Base-by-base conservation (phyloP, 2,113 vertebrate genomes). In the Lepidiolamprologus cunningtoni region DNA sequence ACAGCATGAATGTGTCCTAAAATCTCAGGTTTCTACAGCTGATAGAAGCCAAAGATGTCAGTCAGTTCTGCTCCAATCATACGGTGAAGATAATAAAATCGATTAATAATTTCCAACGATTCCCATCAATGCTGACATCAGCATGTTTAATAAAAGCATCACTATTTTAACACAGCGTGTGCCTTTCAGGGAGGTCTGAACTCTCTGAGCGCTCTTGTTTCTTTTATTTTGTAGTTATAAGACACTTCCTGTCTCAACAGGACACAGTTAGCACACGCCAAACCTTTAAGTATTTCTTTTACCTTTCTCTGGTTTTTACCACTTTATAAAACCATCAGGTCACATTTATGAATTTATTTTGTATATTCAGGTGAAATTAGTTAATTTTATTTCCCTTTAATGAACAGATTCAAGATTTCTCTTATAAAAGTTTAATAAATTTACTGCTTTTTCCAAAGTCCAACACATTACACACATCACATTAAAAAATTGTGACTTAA, bases 401-500 rank as follows among this genome's bases (percentile, higher is more conserved):
- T 42, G 3, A 5, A 42, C 35, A 35, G 31, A 37, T 17, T 47
- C 37, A 28, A 26, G n/a, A 73, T 73, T 45, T 45, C 21, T 73
- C 12, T 45, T 7, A 45, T 4, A 10, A 73, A 73, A 45, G 40
- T 73, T 73, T 26, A 17, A 45, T 73, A 17, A 0, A 23, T 42
- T 40, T 68, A 21, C 8, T 23, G 11, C 35, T 68, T 68, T 68
- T 68, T 68, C n/a, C 12, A 42, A 42, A 71, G 66, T 9, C 35
- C 35, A 40, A 40, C 33, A 37, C 33, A 3, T 68, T 68, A 68
- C 4, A 8, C 61, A 21, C 33, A 71, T 16, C 33, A 13, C 11
- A 40, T 40, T 14, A 23, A 0, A 16, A 47, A 17, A 28, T 26
- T 0, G 13, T 73, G 21, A 7, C 40, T 10, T 47, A 0, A 45